Conservation (phyloP, 2,888 invertebrate genomes). For the Agriopis aurantiaria region DNA sequence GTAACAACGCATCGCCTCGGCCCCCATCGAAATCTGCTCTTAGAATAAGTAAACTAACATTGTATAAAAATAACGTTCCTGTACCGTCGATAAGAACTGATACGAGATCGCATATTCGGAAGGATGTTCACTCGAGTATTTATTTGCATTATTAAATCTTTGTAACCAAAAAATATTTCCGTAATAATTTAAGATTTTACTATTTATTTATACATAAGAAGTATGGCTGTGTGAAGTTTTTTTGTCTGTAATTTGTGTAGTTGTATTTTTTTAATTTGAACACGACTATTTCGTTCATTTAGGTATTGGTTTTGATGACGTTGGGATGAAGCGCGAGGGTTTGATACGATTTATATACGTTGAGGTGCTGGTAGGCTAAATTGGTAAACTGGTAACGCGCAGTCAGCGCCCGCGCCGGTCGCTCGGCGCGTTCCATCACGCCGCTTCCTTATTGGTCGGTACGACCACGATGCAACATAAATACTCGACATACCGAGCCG, state of each 20-base stretch:
- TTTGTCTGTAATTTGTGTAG: slow-evolving; percentile 78
- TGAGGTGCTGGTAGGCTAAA: slow-evolving; percentile 77
- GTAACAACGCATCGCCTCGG: slow-evolving; percentile 39
- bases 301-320: slow-evolving; percentile 26
- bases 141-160: slow-evolving; percentile 70
- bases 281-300: slow-evolving; percentile 44
- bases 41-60: slow-evolving; percentile 50
- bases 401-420: neutral
- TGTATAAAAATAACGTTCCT: slow-evolving; percentile 46
- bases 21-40: slow-evolving; percentile 45
- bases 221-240: slow-evolving; percentile 83
- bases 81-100: slow-evolving; percentile 52
- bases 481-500: neutral
- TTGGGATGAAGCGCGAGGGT: slow-evolving; percentile 39
- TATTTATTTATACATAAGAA: slow-evolving; percentile 79
- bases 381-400: slow-evolving; percentile 20
- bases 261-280: slow-evolving; percentile 58
- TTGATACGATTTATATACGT: slow-evolving; percentile 61
- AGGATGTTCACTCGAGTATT: slow-evolving; percentile 61
- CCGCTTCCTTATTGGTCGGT: neutral
- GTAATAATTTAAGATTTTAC: slow-evolving; percentile 70
- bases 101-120: slow-evolving; percentile 51
- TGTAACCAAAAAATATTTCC: slow-evolving; percentile 79
- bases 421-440: neutral
- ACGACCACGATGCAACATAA: neutral